Evolutionary conservation across 2,113 vertebrate genomes (phyloP), one percentile per base, ranked within the genome.

Genomic region (Todiramphus saurophagus): DNA sequence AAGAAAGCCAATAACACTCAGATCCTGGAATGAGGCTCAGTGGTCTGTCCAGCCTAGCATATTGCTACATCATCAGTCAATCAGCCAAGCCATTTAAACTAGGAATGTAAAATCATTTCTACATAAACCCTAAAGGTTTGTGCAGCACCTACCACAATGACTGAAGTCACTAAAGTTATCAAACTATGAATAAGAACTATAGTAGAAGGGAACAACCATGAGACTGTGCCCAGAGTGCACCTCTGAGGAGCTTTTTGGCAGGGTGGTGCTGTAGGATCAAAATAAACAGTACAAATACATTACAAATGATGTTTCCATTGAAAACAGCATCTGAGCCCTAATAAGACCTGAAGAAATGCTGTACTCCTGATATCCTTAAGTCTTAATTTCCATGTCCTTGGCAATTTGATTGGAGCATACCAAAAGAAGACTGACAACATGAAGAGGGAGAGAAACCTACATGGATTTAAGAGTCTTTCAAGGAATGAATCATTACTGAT

Each of bases 401-500:
- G 56, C 33, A 93, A 39, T 44, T 78, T 79, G 35, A 3, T 43
- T 80, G 28, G 50, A 94, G 51, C n/a, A 39, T 70, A 59, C 8
- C n/a, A 82, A 35, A 28, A 75, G 56, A 94, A 67, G 11, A 28
- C 35, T 72, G 76, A 74, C 64, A 93, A 89, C 50, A 35, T 11
- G 15, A 20, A 19, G 14, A 78, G 20, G 6, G 9, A 73, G 18
- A 6, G 12, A 6, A 85, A 69, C 33, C 25, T 33, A 62, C 28
- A 43, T 50, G 13, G 72, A 69, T 91, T 93, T 73, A 80, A 59
- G 66, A 81, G n/a, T 51, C 50, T 83, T 83, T 84, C 75, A 90
- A 87, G 81, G 89, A 96, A 93, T 91, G 90, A 94, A 93, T 96
- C 94, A 89, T 90, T 95, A 64, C 89, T 93, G 87, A 92, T 97